Base-by-base conservation (phyloP, 2,113 vertebrate species). In the Capra hircus region DNA sequence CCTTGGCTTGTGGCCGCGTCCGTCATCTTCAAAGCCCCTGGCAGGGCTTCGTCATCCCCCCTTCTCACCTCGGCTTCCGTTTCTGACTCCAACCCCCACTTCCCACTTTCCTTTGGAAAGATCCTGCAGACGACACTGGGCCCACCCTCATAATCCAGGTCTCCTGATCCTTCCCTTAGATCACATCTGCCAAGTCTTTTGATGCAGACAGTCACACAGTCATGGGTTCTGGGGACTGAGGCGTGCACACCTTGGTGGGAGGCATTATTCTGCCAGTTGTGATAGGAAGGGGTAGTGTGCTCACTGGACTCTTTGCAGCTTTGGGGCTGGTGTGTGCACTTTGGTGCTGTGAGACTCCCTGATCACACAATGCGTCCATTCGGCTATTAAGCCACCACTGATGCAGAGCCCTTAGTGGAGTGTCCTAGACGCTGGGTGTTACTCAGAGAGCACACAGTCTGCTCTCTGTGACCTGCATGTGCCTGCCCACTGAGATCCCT, bases 241-340 rank as follows among this genome's bases (percentile, higher is more conserved):
- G 12, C 3, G 0, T 7, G 28, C 53, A 0, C 0, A 6, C 2
- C 88, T 11, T 25, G 10, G 36, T 25, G 43, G 52, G 43, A 13
- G 71, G 27, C 43, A 8, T 11, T 25, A 11, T 16, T 17, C 36
- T 78, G 36, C 88, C 17, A 6, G 12, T 19, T 3, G 0, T 33
- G 52, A 8, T 0, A 6, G 12, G 53, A 25, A 6, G 6, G 53
- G 40, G 71, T 7, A 4, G 7, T 25, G 53, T 0, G 27, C 53
- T 19, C 13, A 5, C 17, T 4, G 52, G 28, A 1, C 2, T 80
- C 40, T 33, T 3, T 12, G 53, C 30, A n/a, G 71, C 53, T 15
- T 1, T 7, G 28, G 71, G 40, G 19, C 14, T 23, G 40, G 12
- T 7, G 21, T 48, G 28, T 7, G 53, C 36, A 4, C 77, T 57